phyloP scores from a whole-genome alignment of 2,797 vertebrate species.

The Urophycis tenuis region DNA sequence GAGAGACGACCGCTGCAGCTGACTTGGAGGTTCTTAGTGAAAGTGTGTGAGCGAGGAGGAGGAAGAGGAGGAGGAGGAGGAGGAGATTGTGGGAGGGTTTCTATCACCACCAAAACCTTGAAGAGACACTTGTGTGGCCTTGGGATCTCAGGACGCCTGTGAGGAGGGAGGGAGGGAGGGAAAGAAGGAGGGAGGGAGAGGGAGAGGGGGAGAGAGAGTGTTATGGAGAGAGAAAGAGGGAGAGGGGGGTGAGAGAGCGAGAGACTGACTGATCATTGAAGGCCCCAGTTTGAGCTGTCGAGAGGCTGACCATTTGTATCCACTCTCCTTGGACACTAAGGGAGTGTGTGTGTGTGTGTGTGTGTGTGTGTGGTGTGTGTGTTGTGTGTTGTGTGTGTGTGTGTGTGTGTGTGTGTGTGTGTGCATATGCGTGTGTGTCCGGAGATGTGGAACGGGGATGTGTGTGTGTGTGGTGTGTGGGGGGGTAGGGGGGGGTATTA shows the following conservation, averaged over 20 bases:
- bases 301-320: too few species aligned
- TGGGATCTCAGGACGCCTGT: slow-evolving; percentile 35
- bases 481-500: slow-evolving; percentile 32
- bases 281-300: slow-evolving; percentile 49
- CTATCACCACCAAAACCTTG: slow-evolving; percentile 59
- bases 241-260: slow-evolving; percentile 47
- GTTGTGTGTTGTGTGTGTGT: slow-evolving; percentile 41
- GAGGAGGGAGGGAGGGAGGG: slow-evolving; percentile 48
- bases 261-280: slow-evolving; percentile 50
- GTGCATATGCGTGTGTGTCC: not conserved
- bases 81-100: slow-evolving; percentile 58
- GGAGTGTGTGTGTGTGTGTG: slow-evolving; percentile 15
- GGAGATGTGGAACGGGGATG: not conserved
- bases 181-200: slow-evolving; percentile 49
- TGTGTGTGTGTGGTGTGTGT: slow-evolving; percentile 16
- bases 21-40: slow-evolving; percentile 62
- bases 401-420: slow-evolving; percentile 18
- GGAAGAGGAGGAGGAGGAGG: not conserved
- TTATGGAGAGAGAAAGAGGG: too few species aligned
- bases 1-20: slow-evolving; percentile 56
- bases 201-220: slow-evolving; percentile 48
- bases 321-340: too few species aligned
- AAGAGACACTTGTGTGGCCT: slow-evolving; percentile 56
- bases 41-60: slow-evolving; percentile 63
- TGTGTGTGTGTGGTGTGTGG: slow-evolving; percentile 17